A percentile compares a stretch with the other conserved stretches of the same genome.
These are phyloP conservation scores for Helogale parvula DNA, from an alignment of 2,113 vertebrate species.

Conservation along the genomic window DNA sequence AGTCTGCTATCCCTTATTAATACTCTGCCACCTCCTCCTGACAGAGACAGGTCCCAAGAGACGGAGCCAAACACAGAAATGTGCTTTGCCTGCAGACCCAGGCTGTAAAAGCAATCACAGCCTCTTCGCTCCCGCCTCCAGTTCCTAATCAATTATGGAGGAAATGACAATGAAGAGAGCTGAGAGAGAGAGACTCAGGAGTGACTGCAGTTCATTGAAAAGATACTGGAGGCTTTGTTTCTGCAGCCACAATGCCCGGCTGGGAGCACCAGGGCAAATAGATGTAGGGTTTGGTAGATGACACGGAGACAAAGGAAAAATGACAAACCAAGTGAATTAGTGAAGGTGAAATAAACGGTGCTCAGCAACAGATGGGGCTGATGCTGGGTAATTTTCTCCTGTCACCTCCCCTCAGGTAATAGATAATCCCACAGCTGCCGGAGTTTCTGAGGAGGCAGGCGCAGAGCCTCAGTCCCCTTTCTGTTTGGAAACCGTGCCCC, in stretches of 20 bases:
- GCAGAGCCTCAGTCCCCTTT: not conserved
- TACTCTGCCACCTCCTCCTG: slow-evolving; percentile 16
- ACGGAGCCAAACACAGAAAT: not conserved
- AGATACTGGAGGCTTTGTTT: not conserved
- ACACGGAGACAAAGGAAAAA: slow-evolving; percentile 59
- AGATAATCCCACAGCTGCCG: slow-evolving; percentile 40
- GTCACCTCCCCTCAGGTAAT: slow-evolving; percentile 61
- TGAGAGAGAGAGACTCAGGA: not conserved
- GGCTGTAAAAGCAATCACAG: slow-evolving; percentile 51
- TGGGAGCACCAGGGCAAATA: not conserved
- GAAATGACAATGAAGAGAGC: slow-evolving; percentile 44
- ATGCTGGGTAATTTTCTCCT: slow-evolving; percentile 51
- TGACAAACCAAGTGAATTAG: slow-evolving; percentile 53
- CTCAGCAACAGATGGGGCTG: slow-evolving; percentile 74
- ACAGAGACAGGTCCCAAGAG: slow-evolving; percentile 58
- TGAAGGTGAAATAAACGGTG: slow-evolving; percentile 51
- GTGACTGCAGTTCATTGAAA: not conserved
- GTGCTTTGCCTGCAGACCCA: slow-evolving; percentile 46
- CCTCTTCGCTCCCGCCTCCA: not conserved
- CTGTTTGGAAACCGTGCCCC: not conserved
- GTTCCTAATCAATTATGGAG: slow-evolving; percentile 65
- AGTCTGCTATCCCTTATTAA: slow-evolving; percentile 36
- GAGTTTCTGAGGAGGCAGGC: not conserved
- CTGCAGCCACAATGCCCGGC: not conserved
- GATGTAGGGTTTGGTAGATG: not conserved